phyloP scores from a whole-genome alignment of 2,888 invertebrate genomes.

The Hartigia nigra region DNA sequence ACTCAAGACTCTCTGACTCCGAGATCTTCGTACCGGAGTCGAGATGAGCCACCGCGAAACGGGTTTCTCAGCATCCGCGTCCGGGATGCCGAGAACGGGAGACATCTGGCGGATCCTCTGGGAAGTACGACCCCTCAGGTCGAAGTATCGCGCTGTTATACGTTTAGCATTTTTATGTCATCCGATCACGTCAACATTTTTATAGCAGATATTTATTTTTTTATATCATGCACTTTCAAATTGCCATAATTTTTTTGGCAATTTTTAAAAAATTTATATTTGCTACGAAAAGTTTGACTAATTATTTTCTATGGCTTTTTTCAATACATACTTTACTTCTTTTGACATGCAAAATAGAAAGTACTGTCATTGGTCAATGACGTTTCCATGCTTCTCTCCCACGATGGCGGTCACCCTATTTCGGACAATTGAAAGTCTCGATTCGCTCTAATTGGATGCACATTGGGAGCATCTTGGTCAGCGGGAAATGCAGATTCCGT shows the following conservation, averaged over 20 bases:
- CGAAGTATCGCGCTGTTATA: background rate
- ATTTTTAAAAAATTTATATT: background rate
- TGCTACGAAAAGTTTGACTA: background rate
- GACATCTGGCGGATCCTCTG: constrained; percentile 50
- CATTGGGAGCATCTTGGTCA: background rate
- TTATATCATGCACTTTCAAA: background rate
- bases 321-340: background rate
- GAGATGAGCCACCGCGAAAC: constrained; percentile 26
- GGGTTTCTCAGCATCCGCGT: constrained; percentile 35
- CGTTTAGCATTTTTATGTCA: background rate
- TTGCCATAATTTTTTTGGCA: background rate
- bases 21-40: constrained; percentile 6
- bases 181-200: background rate
- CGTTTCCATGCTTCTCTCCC: background rate
- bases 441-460: background rate
- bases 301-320: background rate
- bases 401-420: background rate
- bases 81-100: constrained; percentile 42
- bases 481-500: background rate
- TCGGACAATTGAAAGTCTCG: background rate
- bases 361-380: background rate
- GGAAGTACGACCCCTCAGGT: background rate
- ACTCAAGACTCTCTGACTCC: background rate
- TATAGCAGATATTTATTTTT: background rate
- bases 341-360: background rate